Evolutionary conservation across 2,888 invertebrate genomes (phyloP), one percentile per base, ranked within the genome.

Genomic region (Ectemnius continuus): DNA sequence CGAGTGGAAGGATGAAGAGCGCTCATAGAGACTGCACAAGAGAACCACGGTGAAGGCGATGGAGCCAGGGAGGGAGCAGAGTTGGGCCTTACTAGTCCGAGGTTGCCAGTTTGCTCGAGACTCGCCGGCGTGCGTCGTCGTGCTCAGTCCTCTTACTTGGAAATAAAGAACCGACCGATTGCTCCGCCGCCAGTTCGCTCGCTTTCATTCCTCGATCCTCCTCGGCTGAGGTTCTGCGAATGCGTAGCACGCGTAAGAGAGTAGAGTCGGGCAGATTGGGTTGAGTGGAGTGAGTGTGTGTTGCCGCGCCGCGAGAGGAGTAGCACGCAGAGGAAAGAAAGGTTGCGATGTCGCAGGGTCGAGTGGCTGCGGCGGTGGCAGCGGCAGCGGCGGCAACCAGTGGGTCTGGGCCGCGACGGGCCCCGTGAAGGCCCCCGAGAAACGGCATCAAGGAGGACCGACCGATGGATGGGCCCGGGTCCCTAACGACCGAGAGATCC

Each of bases 81-180:
- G 80, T 82, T 83, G 85, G 85, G 85, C 85, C 85, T 85, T 85
- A 80, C 77, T 62, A 18, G 58, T 80, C 76, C 85, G 82, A 78
- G 74, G 85, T 86, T 86, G 86, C 86, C 86, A 85, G 83, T 84
- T 86, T 67, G 78, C 64, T 70, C 61, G 74, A 64, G 75, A 73
- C 79, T 73, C 66, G 74, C 81, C 79, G 79, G 83, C 78, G 83
- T 64, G 59, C 63, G 64, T 58, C 61, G 36, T 61, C 66, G 65
- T 67, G 70, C 58, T 62, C 65, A 78, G 79, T 72, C 82, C 82
- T 64, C 81, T 36, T 75, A 76, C 67, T 82, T 11, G 56, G 73
- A 68, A 59, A 61, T 59, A 56, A 61, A 61, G 23, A 57, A 36
- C 60, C 76, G 73, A 67, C 57, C 23, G 23, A 23, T 23, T 23